Conservation (phyloP, 2,797 vertebrate species). For the Ctenopoma multispine region DNA sequence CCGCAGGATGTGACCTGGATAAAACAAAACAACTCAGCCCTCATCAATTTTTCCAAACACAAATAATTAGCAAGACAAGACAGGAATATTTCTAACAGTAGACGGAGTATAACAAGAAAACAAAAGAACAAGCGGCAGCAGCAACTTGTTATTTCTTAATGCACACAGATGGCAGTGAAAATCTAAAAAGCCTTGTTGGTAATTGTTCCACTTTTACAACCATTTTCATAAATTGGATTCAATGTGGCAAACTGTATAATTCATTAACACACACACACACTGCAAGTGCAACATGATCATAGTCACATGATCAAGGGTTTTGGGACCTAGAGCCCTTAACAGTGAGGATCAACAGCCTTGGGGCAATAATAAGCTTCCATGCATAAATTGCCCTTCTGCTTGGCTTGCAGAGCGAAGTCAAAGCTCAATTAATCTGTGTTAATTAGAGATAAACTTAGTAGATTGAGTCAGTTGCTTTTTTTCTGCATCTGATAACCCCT, state of each 20-base stretch:
- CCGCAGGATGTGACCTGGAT: conserved; percentile 51
- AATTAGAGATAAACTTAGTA: conserved; percentile 82
- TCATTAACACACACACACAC: conserved; percentile 29
- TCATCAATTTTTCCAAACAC: conserved; percentile 25
- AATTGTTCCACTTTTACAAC: conserved; percentile 22
- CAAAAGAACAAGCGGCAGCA: not conserved
- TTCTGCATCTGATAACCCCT: conserved; percentile 67
- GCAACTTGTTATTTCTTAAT: conserved; percentile 9
- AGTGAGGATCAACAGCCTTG: conserved; percentile 64
- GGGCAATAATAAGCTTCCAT: conserved; percentile 63
- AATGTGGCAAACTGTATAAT: conserved; percentile 22
- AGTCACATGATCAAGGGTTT: conserved; percentile 48
- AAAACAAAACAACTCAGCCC: conserved; percentile 13
- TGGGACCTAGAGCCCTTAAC: conserved; percentile 52
- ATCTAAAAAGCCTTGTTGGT: not conserved
- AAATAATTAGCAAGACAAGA: conserved; percentile 26
- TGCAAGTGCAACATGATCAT: conserved; percentile 39
- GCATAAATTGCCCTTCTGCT: conserved; percentile 73
- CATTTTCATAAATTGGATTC: conserved; percentile 17
- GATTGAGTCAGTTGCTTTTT: conserved; percentile 66
- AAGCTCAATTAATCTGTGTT: conserved; percentile 79
- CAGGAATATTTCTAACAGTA: not conserved
- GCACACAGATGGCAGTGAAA: conserved; percentile 7
- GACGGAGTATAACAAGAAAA: not conserved
- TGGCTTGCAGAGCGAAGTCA: conserved; percentile 67